phyloP scores from a whole-genome alignment of 2,888 invertebrate species.

The Nudaria mundana region DNA sequence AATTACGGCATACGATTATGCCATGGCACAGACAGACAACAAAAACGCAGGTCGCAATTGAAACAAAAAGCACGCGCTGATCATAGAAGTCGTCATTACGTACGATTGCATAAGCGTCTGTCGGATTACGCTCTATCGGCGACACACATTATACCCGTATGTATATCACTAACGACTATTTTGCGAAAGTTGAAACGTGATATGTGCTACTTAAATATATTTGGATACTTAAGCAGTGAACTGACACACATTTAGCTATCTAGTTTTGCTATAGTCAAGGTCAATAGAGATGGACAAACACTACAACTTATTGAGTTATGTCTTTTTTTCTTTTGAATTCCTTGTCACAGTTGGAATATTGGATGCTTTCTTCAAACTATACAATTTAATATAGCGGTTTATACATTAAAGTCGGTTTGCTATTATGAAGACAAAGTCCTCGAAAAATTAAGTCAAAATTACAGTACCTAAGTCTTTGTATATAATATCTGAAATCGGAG shows the following conservation, averaged over 20 bases:
- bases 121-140: constrained; percentile 47
- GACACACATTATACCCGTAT: constrained; percentile 21
- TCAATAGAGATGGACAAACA: background rate
- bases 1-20: too few relatives aligned
- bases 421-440: too few relatives aligned
- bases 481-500: too few relatives aligned
- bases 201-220: constrained; percentile 4
- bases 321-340: background rate
- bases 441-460: too few relatives aligned
- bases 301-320: background rate
- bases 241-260: background rate
- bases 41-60: constrained; percentile 66
- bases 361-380: too few relatives aligned
- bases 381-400: too few relatives aligned
- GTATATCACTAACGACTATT: constrained; percentile 12
- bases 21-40: constrained; percentile 48
- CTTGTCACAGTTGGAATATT: too few relatives aligned
- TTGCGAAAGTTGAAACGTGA: constrained; percentile 20
- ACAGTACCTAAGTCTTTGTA: too few relatives aligned
- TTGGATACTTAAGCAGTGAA: background rate
- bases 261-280: background rate
- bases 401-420: too few relatives aligned
- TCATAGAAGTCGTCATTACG: constrained; percentile 47
- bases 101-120: constrained; percentile 49
- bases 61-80: constrained; percentile 46